A percentile compares a stretch with the other conserved stretches of the same genome.
These are phyloP conservation scores for Drosophila prostipennis DNA, from an alignment of 2,888 invertebrate species.

Conservation along the genomic window DNA sequence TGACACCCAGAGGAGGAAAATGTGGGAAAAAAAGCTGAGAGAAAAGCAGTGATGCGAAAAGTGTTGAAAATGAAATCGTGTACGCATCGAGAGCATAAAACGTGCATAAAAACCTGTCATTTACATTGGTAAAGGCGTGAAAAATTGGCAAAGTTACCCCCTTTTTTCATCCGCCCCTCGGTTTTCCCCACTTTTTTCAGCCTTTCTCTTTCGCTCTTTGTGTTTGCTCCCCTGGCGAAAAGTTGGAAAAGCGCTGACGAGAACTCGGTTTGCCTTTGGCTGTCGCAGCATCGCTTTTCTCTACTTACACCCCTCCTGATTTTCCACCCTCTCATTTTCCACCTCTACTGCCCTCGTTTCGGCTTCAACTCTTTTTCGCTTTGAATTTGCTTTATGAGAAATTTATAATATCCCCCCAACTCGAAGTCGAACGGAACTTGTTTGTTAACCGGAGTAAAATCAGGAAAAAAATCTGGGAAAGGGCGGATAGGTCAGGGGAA, in stretches of 20 bases:
- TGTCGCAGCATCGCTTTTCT: slow-evolving; percentile 14
- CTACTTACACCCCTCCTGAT: slow-evolving; percentile 6
- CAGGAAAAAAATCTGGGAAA: background rate
- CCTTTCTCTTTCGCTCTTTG: background rate
- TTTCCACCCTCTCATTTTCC: slow-evolving; percentile 5
- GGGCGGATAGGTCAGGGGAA: slow-evolving; percentile 12
- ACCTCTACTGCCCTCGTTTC: slow-evolving; percentile 15
- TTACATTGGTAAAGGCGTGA: slow-evolving; percentile 54
- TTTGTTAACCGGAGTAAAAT: slow-evolving; percentile 6
- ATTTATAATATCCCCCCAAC: slow-evolving; percentile 28
- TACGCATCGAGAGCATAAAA: slow-evolving; percentile 53
- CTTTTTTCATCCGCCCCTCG: background rate
- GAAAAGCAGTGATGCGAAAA: slow-evolving; percentile 41
- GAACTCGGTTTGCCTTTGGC: slow-evolving; percentile 41
- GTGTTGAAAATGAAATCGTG: slow-evolving; percentile 63
- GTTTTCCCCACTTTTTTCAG: background rate
- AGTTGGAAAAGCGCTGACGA: slow-evolving; percentile 57
- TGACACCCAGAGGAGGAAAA: background rate
- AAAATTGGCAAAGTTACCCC: slow-evolving; percentile 34
- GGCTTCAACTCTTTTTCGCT: slow-evolving; percentile 35
- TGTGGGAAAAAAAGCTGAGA: slow-evolving; percentile 3
- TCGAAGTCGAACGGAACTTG: slow-evolving; percentile 28
- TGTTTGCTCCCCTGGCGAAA: slow-evolving; percentile 34
- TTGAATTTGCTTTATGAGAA: slow-evolving; percentile 34
- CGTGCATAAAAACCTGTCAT: slow-evolving; percentile 65